Evolutionary conservation across 2,113 vertebrate species (phyloP), one percentile per base, ranked within the genome.

Genomic region (Cynocephalus volans): DNA sequence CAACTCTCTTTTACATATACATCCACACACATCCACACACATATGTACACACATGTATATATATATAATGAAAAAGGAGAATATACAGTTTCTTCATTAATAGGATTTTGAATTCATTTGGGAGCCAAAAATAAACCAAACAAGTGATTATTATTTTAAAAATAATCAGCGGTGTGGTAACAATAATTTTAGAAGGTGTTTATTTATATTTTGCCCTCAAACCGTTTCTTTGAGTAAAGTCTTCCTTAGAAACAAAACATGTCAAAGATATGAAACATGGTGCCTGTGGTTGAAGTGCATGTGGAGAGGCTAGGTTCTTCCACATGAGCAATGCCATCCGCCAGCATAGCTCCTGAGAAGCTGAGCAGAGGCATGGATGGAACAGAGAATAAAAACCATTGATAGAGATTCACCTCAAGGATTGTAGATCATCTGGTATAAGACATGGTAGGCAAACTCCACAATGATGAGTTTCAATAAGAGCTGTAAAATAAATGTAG

Each of bases 301-400:
- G 56, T 31, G 58, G 58, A 41, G 70, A 64, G 15, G 12, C 7
- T 65, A n/a, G 17, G 5, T 14, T 41, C 26, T 80, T 26, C 26
- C 11, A 0, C 8, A 0, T 8, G 28, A 77, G 7, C 5, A 60
- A 11, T 12, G 17, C 14, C 12, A 0, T 52, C 12, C 4, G 36
- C 54, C 11, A 23, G 7, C 31, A 70, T 14, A 77, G 50, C 2
- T 85, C 23, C n/a, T 10, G 14, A n/a, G 65, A 73, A 54, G 31
- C 33, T 48, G 17, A 19, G 26, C 36, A 11, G 50, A 76, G 24
- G 28, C 14, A 7, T 8, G 9, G 18, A 56, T 12, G 33, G 19
- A 73, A n/a, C 11, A 81, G 41, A 79, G 31, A 60, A n/a, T 11
- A 14, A 31, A 72, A 89, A 58, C 41, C 54, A 33, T 13, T 31